phyloP scores from a whole-genome alignment of 2,888 invertebrate species.

The Drosophila multiciliata region DNA sequence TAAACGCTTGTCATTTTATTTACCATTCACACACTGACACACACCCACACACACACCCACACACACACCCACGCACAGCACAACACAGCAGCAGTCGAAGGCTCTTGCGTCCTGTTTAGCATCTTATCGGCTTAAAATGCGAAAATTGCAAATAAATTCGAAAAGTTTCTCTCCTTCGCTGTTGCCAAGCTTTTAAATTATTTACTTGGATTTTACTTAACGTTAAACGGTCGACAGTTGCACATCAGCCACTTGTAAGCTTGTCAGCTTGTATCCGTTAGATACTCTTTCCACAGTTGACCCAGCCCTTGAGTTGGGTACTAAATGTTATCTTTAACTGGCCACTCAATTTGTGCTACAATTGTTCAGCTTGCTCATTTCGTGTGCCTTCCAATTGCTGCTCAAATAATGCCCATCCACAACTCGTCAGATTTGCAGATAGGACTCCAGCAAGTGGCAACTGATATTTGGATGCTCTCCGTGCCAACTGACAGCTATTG shows the following conservation, averaged over 20 bases:
- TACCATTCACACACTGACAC: conserved; percentile 31
- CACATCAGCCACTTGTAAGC: not conserved
- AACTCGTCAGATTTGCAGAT: conserved; percentile 26
- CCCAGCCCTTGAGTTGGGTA: not conserved
- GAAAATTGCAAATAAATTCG: conserved; percentile 77
- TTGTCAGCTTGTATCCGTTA: not conserved
- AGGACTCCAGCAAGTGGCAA: conserved; percentile 17
- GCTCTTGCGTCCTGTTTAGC: conserved; percentile 46
- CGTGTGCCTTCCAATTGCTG: conserved; percentile 57
- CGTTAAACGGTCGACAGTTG: conserved; percentile 57
- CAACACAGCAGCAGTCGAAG: not conserved
- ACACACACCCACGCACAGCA: not conserved
- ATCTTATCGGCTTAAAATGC: conserved; percentile 79
- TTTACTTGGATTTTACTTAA: conserved; percentile 70
- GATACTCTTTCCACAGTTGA: not conserved
- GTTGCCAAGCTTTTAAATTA: conserved; percentile 60
- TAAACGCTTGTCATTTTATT: conserved; percentile 82
- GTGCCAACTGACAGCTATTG: conserved; percentile 11
- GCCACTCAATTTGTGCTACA: not conserved
- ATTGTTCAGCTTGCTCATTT: conserved; percentile 46
- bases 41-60: conserved; percentile 1
- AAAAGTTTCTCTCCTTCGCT: conserved; percentile 42
- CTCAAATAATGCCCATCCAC: conserved; percentile 53
- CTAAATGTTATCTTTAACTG: conserved; percentile 22
- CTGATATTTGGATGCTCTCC: conserved; percentile 29